Percentiles rank a stretch among this genome's conserved stretches.
These are phyloP conservation scores for Dynastes maya DNA, from an alignment of 2,888 invertebrate species.

Conservation along the genomic window DNA sequence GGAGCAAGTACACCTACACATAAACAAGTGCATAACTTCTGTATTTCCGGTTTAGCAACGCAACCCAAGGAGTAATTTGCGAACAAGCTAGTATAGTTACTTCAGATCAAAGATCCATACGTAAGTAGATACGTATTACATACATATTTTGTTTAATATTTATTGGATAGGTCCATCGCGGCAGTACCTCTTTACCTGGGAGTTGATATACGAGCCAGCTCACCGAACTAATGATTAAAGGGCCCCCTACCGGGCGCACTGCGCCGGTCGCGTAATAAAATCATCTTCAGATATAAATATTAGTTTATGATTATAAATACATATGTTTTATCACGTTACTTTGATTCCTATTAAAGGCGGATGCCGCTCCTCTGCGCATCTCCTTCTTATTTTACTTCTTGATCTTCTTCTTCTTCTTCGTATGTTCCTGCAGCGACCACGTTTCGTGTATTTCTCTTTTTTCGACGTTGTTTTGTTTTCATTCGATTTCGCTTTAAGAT, in stretches of 20 bases:
- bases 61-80: constrained; percentile 16
- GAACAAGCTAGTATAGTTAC: constrained; percentile 11
- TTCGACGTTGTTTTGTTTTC: constrained; percentile 23
- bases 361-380: constrained; percentile 49
- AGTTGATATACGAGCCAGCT: constrained; percentile 65
- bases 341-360: constrained; percentile 54
- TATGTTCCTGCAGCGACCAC: constrained; percentile 33
- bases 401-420: too few relatives aligned
- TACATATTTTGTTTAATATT: constrained; percentile 41
- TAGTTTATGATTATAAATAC: constrained; percentile 69
- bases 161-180: constrained; percentile 42
- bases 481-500: background rate
- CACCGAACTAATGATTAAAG: constrained; percentile 65
- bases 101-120: too few relatives aligned
- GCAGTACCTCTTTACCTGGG: constrained; percentile 61
- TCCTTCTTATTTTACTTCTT: too few relatives aligned
- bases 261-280: constrained; percentile 68
- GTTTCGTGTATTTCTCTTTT: background rate
- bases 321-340: constrained; percentile 67
- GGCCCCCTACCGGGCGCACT: constrained; percentile 64
- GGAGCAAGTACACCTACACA: background rate
- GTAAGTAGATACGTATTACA: background rate
- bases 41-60: constrained; percentile 9
- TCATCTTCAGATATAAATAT: constrained; percentile 70
- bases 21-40: constrained; percentile 2